Evolutionary conservation across 2,797 vertebrate species (phyloP).

Genomic region (Epinephelus awoara): DNA sequence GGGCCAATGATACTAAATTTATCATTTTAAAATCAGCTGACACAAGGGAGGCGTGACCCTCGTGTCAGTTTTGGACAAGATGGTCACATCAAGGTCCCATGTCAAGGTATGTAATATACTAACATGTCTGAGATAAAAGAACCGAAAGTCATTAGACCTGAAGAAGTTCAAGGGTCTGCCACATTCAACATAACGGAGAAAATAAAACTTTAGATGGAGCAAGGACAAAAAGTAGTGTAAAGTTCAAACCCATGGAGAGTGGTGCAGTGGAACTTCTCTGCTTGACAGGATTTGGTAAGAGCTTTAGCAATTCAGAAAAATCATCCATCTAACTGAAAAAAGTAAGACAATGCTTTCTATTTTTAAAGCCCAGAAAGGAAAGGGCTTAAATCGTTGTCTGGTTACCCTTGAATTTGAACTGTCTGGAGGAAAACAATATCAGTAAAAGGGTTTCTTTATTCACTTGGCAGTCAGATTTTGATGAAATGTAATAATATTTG

Average conservation of each 20-base stretch:
- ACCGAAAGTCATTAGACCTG: too few species aligned
- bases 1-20: too few species aligned
- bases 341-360: background rate
- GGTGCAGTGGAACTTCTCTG: background rate
- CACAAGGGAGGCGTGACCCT: too few species aligned
- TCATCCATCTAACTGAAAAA: conserved; percentile 26
- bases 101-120: too few species aligned
- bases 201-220: background rate
- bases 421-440: background rate
- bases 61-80: too few species aligned
- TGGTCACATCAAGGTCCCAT: too few species aligned
- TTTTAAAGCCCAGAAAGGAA: background rate
- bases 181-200: background rate
- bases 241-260: background rate
- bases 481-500: background rate
- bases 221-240: background rate
- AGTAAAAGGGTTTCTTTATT: background rate
- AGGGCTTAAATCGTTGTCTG: conserved; percentile 10
- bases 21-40: too few species aligned
- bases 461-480: conserved; percentile 16
- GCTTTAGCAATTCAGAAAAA: conserved; percentile 4
- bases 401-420: background rate
- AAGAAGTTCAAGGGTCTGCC: background rate
- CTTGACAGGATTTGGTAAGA: background rate
- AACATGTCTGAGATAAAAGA: too few species aligned